Conservation (phyloP, 2,797 vertebrate species). For the Enteromius trimaculatus region DNA sequence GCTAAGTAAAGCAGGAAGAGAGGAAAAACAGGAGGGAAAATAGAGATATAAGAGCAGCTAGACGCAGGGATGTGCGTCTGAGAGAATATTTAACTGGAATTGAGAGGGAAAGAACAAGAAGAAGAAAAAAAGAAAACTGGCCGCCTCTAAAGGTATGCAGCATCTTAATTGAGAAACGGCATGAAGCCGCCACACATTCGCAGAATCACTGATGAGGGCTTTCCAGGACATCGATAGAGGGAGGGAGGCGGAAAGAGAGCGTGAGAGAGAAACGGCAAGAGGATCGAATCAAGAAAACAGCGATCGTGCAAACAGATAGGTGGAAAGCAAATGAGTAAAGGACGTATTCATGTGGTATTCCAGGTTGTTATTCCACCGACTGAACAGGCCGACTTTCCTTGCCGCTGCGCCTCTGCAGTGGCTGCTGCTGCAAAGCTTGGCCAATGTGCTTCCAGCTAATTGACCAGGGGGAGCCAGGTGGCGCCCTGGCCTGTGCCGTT, state of each 20-base stretch:
- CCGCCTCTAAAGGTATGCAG: constrained; percentile 57
- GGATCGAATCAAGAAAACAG: constrained; percentile 43
- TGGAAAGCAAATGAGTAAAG: constrained; percentile 45
- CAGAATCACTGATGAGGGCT: constrained; percentile 64
- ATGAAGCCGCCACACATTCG: constrained; percentile 53
- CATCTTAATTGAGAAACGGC: constrained; percentile 63
- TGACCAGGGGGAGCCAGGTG: constrained; percentile 74
- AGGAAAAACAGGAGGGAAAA: constrained; percentile 1
- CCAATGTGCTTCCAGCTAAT: constrained; percentile 74
- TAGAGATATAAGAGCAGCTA: constrained; percentile 25
- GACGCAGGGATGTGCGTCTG: constrained; percentile 25
- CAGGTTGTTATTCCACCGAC: constrained; percentile 61
- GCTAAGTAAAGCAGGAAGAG: constrained; percentile 12
- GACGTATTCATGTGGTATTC: constrained; percentile 54
- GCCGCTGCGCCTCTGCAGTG: constrained; percentile 44
- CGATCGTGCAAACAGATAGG: constrained; percentile 30
- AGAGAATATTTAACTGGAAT: constrained; percentile 49
- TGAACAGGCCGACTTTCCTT: constrained; percentile 44
- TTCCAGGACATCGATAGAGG: constrained; percentile 51
- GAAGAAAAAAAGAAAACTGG: constrained; percentile 26
- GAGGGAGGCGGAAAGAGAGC: constrained; percentile 40
- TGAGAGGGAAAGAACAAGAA: constrained; percentile 28
- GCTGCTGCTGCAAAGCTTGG: constrained; percentile 55
- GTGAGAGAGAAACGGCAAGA: constrained; percentile 17
- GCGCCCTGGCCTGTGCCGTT: constrained; percentile 57